phyloP scores from a whole-genome alignment of 2,113 vertebrate species.

The Serilophus lunatus region DNA sequence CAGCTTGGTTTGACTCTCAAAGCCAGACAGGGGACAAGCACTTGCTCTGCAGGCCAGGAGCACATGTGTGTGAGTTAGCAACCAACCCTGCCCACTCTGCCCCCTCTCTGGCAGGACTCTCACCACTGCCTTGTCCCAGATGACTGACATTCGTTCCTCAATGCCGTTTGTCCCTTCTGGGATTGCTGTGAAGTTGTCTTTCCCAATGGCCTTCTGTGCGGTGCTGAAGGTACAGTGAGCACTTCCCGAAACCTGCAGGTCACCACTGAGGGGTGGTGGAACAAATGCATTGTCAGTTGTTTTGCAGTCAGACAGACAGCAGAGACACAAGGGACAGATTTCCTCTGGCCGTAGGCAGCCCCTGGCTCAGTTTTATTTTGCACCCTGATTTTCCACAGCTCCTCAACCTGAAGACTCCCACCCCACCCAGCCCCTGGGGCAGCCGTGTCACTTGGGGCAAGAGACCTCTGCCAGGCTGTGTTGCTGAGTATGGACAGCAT shows the following conservation, averaged over 20 bases:
- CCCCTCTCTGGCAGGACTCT: slow-evolving; percentile 10
- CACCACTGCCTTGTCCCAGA: slow-evolving; percentile 99
- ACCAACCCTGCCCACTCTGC: background rate
- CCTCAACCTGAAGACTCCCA: background rate
- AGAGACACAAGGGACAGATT: background rate
- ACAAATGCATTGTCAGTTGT: background rate
- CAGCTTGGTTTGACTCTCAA: background rate
- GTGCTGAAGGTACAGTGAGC: slow-evolving; percentile 97
- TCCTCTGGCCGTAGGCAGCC: background rate
- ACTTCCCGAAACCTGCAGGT: slow-evolving; percentile 91
- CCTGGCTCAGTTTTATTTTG: background rate
- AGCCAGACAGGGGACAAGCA: background rate
- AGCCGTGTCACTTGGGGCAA: background rate
- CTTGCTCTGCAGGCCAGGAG: no score
- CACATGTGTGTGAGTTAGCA: background rate
- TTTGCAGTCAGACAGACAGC: background rate
- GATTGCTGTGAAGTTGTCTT: slow-evolving; percentile 96
- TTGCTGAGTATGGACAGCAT: background rate
- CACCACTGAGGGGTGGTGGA: slow-evolving; percentile 78
- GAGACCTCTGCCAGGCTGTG: background rate
- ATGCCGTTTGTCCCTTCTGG: slow-evolving; percentile 95
- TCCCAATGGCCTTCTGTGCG: slow-evolving; percentile 96
- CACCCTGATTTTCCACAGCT: background rate
- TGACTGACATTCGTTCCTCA: slow-evolving; percentile 93
- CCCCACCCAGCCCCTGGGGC: background rate